These are phyloP conservation scores for Mixornis gularis DNA, from an alignment of 2,113 vertebrate genomes.

Conservation along the genomic window DNA sequence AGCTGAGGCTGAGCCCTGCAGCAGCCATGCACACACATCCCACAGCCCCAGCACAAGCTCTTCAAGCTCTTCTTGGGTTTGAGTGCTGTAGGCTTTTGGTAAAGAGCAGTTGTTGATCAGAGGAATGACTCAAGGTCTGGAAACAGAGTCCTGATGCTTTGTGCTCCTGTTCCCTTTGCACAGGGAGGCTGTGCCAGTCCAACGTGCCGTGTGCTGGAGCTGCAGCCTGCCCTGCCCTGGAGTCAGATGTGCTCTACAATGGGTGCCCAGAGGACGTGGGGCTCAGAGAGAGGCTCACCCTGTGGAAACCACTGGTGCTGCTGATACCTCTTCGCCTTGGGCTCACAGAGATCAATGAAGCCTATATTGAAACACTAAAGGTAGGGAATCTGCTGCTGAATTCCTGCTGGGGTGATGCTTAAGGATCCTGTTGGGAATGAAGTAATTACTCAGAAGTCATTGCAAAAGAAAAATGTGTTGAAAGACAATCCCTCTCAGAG, in stretches of 20 bases:
- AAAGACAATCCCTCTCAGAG: neutral
- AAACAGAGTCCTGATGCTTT: neutral
- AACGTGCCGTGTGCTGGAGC: conserved; percentile 66
- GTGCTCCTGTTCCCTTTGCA: neutral
- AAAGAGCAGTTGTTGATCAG: neutral
- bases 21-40: neutral
- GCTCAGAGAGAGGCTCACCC: conserved; percentile 62
- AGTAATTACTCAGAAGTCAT: neutral
- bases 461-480: neutral
- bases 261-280: conserved; percentile 74
- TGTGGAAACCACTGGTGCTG: conserved; percentile 91
- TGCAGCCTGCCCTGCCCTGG: conserved; percentile 54
- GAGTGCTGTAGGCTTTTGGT: neutral
- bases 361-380: conserved; percentile 96
- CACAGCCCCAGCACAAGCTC: neutral
- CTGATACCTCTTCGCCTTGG: conserved; percentile 96
- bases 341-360: conserved; percentile 94
- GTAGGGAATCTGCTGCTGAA: conserved; percentile 57
- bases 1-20: neutral
- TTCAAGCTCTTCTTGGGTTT: neutral
- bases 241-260: conserved; percentile 70
- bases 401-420: neutral
- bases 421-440: neutral
- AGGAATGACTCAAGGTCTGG: neutral
- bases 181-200: conserved; percentile 86